Base-by-base conservation (phyloP, 2,797 vertebrate species). In the Graptemys geographica region DNA sequence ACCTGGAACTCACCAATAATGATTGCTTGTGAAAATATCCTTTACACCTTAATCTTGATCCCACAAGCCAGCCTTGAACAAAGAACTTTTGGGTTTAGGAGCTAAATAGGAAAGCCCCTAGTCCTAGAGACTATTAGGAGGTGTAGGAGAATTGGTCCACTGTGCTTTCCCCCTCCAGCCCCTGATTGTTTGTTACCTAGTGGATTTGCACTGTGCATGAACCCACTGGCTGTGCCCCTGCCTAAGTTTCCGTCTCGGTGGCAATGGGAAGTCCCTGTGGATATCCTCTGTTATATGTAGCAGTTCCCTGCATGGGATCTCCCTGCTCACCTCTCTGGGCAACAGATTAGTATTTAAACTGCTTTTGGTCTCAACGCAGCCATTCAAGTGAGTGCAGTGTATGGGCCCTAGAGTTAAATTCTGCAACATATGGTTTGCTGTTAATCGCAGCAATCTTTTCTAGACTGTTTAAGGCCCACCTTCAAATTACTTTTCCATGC, bases 271-370 rank as follows among this genome's bases (percentile, higher is more conserved):
- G 31, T 88, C 5, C 31, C 59, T 81, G 1, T 0, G 49, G 15
- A 5, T 87, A 6, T 33, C 12, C 7, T 31, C 0, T 49, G 0
- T 52, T 33, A 69, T 84, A 16, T 44, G 5, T 62, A 33, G 6
- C 21, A 1, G 1, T 5, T 87, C 1, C 0, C 0, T 86, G 13
- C 74, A 49, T 47, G 15, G 27, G 25, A 47, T 49, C 74, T 78
- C 25, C 21, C 33, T 88, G 1, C 78, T 94, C 90, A 69, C 92
- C 7, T 1, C 11, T 41, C 33, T 8, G 44, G 47, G 44, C 74
- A 28, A 76, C 12, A 21, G 78, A 86, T 28, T 52, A 19, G 11
- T 49, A 84, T 84, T 93, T 5, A 1, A 9, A 28, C 87, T 81
- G 51, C 80, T 88, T 95, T 18, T 90, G 19, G 1, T 81, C 16